Percentiles rank a stretch among this genome's conserved stretches.
Conservation (phyloP, 2,888 invertebrate genomes). For the Flabesymbios commensalis region DNA sequence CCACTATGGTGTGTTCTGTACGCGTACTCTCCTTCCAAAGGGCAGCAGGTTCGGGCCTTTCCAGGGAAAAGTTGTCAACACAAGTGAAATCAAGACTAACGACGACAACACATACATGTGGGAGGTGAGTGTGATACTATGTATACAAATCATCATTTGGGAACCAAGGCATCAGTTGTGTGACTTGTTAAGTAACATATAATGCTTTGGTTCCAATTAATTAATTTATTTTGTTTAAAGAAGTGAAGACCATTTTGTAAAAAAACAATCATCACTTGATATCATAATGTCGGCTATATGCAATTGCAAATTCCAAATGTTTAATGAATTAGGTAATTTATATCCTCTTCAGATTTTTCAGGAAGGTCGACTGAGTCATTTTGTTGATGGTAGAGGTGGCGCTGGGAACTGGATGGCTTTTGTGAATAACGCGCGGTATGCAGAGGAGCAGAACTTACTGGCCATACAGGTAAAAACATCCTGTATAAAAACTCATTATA, state of each 20-base stretch:
- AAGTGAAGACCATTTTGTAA: too few species aligned
- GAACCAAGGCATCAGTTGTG: not conserved
- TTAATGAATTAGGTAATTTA: too few species aligned
- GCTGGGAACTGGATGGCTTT: constrained; percentile 60
- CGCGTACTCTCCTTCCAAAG: constrained; percentile 48
- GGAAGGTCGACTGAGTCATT: constrained; percentile 54
- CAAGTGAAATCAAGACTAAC: constrained; percentile 56
- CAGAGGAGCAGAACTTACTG: constrained; percentile 60
- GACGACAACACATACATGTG: constrained; percentile 59
- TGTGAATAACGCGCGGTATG: constrained; percentile 59
- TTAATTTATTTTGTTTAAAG: not conserved
- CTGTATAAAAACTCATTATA: too few species aligned
- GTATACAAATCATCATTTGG: not conserved
- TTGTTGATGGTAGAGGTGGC: constrained; percentile 55
- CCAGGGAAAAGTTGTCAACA: constrained; percentile 54
- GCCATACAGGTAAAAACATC: constrained; percentile 46
- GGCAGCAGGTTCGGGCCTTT: constrained; percentile 59
- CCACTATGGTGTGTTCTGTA: constrained; percentile 57
- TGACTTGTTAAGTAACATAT: not conserved
- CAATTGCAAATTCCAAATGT: too few species aligned
- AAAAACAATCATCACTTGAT: too few species aligned
- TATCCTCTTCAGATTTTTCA: constrained; percentile 50
- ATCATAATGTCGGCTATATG: too few species aligned
- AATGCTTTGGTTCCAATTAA: not conserved
- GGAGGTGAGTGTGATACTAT: constrained; percentile 46